A percentile compares a stretch with the other conserved stretches of the same genome.
Evolutionary conservation across 92 coral and sea anemone genomes (phyloP).

Genomic region (Phenganax subtilis): DNA sequence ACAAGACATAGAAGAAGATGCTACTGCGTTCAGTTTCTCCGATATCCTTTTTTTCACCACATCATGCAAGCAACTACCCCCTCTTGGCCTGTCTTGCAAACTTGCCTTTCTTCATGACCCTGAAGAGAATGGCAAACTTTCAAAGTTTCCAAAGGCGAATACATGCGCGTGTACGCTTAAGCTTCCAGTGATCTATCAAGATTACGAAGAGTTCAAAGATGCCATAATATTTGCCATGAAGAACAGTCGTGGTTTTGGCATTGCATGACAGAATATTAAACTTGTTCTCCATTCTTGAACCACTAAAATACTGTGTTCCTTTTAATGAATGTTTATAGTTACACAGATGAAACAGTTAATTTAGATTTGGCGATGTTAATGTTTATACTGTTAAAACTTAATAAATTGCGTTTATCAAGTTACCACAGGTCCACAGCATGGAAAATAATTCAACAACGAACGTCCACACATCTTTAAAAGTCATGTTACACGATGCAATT

Average conservation of each 20-base stretch:
- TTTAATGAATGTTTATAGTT: no score
- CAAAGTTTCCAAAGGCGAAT: slow-evolving; percentile 45
- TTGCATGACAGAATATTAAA: not conserved
- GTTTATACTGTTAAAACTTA: no score
- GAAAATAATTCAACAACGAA: no score
- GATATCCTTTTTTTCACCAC: slow-evolving; percentile 49
- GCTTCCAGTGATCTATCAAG: slow-evolving; percentile 31
- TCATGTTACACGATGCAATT: no score
- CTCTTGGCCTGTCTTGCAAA: slow-evolving; percentile 44
- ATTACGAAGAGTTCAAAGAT: slow-evolving; percentile 11
- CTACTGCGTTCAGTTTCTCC: slow-evolving; percentile 8
- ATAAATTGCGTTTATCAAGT: no score
- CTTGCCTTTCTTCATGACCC: slow-evolving; percentile 51
- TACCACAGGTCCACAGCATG: no score
- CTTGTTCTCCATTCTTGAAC: not conserved
- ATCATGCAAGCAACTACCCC: slow-evolving; percentile 48
- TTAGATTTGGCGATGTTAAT: no score
- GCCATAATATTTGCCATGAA: slow-evolving; percentile 12
- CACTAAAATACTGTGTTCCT: no score
- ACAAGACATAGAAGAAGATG: slow-evolving; percentile 45
- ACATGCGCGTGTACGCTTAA: slow-evolving; percentile 39
- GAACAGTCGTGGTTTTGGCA: slow-evolving; percentile 23
- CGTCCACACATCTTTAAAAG: no score
- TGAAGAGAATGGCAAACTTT: slow-evolving; percentile 36
- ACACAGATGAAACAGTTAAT: no score